These are phyloP conservation scores for Drosophila arizonae DNA, from an alignment of 1,140 invertebrate species.

Conservation along the genomic window DNA sequence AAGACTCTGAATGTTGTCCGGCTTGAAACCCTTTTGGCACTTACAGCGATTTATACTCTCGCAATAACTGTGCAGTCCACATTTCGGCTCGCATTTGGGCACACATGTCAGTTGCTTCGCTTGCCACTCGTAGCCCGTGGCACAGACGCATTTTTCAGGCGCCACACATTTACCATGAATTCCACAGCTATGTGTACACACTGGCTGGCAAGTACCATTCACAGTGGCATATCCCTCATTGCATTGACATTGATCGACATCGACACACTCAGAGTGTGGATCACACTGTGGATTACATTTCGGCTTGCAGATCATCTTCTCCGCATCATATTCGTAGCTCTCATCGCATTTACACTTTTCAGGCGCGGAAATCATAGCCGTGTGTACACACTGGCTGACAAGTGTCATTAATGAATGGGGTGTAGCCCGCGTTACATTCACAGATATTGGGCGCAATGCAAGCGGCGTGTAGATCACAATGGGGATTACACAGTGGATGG, in stretches of 20 bases:
- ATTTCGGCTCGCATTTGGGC: conserved; percentile 7
- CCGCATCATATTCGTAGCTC: not conserved
- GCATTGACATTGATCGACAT: not conserved
- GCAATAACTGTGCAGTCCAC: conserved; percentile 28
- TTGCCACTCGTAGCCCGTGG: not conserved
- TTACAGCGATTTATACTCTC: not conserved
- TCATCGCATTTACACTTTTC: not conserved
- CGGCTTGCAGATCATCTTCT: too few species aligned
- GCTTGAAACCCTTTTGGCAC: conserved; percentile 1
- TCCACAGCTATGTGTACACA: conserved; percentile 1
- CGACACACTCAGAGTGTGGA: not conserved
- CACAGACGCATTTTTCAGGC: not conserved
- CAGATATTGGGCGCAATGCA: too few species aligned
- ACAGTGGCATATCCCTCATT: not conserved
- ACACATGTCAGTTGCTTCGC: not conserved
- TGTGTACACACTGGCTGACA: not conserved
- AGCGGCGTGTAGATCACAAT: too few species aligned
- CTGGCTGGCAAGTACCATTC: not conserved
- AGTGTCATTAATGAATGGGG: too few species aligned
- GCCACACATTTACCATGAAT: not conserved
- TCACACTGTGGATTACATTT: too few species aligned
- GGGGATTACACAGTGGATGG: too few species aligned
- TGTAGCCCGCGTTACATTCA: too few species aligned
- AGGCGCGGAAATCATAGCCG: too few species aligned
- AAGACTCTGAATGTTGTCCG: not conserved